These are phyloP conservation scores for Hemibagrus guttatus DNA, from an alignment of 2,797 vertebrate genomes.

Conservation along the genomic window DNA sequence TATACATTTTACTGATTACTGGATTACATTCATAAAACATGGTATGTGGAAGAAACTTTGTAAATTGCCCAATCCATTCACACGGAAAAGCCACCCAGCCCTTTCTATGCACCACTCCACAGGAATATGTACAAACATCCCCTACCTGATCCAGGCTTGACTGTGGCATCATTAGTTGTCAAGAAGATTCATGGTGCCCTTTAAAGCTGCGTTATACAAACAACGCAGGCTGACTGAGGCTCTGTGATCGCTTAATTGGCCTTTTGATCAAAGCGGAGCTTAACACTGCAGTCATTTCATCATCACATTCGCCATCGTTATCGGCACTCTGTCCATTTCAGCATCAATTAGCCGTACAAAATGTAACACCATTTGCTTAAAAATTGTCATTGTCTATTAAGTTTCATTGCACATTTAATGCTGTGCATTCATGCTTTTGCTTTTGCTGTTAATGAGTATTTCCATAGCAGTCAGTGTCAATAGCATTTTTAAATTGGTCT, in stretches of 20 bases:
- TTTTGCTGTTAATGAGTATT: conserved; percentile 4
- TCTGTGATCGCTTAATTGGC: conserved; percentile 51
- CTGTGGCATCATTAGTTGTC: conserved; percentile 44
- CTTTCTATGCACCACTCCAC: background rate
- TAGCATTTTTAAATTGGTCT: background rate
- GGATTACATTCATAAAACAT: conserved; percentile 17
- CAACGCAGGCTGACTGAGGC: conserved; percentile 24
- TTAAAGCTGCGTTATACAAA: conserved; percentile 44
- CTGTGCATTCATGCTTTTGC: background rate
- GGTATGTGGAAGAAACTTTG: background rate
- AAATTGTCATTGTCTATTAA: conserved; percentile 39
- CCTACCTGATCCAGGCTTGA: conserved; percentile 35
- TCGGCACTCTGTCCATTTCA: conserved; percentile 9
- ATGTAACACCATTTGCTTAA: conserved; percentile 15
- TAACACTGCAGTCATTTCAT: conserved; percentile 30
- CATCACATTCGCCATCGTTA: conserved; percentile 15
- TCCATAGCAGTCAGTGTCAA: background rate
- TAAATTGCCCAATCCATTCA: conserved; percentile 16
- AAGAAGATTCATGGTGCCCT: conserved; percentile 46
- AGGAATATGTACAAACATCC: background rate
- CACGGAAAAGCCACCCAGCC: background rate
- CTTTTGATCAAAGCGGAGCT: conserved; percentile 48
- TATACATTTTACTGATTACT: conserved; percentile 29
- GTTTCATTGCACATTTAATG: conserved; percentile 12
- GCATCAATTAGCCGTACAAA: conserved; percentile 52